Conservation (phyloP, 2,113 vertebrate species). For the Felis chaus region DNA sequence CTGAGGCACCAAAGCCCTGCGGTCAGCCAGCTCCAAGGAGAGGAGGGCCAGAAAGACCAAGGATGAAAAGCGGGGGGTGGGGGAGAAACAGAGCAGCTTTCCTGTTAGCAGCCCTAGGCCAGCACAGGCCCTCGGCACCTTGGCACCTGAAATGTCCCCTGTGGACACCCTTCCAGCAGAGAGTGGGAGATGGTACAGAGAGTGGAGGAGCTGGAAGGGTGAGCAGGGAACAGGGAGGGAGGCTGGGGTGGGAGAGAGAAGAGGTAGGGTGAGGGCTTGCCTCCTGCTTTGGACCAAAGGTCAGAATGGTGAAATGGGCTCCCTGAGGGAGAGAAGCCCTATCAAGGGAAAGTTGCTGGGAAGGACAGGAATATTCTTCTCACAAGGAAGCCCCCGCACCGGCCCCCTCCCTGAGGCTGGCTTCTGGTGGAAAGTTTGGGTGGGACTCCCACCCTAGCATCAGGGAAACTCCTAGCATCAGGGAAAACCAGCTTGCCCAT, state of each 20-base stretch:
- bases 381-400: neutral
- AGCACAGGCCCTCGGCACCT: constrained; percentile 14
- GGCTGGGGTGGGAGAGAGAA: neutral
- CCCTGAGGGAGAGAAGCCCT: neutral
- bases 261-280: neutral
- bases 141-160: neutral
- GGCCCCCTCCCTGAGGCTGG: neutral
- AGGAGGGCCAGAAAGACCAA: neutral
- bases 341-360: neutral
- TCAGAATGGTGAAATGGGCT: neutral
- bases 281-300: neutral
- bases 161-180: neutral
- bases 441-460: neutral
- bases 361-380: neutral
- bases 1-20: neutral
- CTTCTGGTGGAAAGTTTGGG: neutral
- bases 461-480: too few relatives aligned
- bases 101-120: neutral
- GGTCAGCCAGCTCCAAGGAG: neutral
- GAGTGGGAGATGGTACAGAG: neutral
- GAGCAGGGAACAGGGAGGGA: neutral
- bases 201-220: neutral
- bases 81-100: neutral
- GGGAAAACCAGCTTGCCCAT: neutral
- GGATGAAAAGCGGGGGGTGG: too few relatives aligned